Base-by-base conservation (phyloP, 2,888 invertebrate genomes). In the Lochmaea capreae region DNA sequence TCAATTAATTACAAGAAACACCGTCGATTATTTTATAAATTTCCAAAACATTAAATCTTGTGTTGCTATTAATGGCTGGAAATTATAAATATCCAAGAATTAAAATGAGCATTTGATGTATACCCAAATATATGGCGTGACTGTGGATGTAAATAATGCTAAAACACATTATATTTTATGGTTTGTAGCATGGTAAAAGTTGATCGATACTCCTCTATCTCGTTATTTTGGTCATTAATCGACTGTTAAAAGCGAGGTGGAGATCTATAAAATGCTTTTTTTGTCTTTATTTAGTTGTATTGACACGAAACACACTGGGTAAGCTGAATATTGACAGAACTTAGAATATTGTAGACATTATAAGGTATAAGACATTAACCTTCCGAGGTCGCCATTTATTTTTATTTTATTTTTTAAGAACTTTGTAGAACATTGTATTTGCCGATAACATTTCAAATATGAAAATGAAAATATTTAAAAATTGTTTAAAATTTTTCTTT, bases 151-250 rank as follows among this genome's bases (percentile, higher is more conserved):
- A 65, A 71, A 71, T 71, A 65, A 71, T 57, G 26, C 43, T 10
- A 65, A 52, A 58, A 33, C 71, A 65, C 71, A 71, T 71, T 71
- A 71, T 65, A 65, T 65, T 71, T 71, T 71, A 71, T 71, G 71
- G 65, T 65, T 58, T 57, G 57, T 63, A 65, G 65, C 71, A 71
- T 71, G 65, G 71, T 42, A 71, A 65, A 71, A 71, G 16, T 43
- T 71, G 65, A 57, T 71, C 71, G 65, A 71, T 71, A 71, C 57
- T 46, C 39, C 46, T 54, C 46, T 71, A 71, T 71, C 71, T 71
- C 65, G 71, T 71, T 65, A 71, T 71, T 65, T 71, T 46, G 43
- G 71, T 71, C 65, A 71, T 71, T 71, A 71, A 71, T 46, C 65
- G 65, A 33, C 71, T 71, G n/a, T 57, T 71, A 58, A 71, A 58